Conservation (phyloP, 2,888 invertebrate species). For the Chymomyza caudatula region DNA sequence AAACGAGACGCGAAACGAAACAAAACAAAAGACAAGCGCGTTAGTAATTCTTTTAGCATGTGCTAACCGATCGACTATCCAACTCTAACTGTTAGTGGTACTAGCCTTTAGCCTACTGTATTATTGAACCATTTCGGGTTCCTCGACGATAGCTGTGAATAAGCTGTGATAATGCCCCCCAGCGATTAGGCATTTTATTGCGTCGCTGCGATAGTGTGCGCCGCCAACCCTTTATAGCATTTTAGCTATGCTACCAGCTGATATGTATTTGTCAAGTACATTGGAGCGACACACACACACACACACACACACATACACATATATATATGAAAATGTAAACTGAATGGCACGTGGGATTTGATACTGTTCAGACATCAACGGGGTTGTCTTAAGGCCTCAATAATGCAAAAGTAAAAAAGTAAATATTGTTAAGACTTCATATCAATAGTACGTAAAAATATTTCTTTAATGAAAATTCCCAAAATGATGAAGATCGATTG, state of each 20-base stretch:
- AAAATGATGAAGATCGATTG: background rate
- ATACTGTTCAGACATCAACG: background rate
- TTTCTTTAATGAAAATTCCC: background rate
- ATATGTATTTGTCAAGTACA: slow-evolving; percentile 8
- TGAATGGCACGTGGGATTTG: background rate
- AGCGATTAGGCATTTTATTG: slow-evolving; percentile 49
- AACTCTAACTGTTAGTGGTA: slow-evolving; percentile 33
- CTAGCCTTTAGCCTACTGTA: slow-evolving; percentile 21
- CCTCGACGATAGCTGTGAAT: background rate
- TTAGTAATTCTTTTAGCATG: slow-evolving; percentile 3
- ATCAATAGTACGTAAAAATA: too few species aligned
- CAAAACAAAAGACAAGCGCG: background rate
- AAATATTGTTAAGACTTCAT: background rate
- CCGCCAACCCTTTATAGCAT: background rate
- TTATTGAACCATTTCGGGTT: slow-evolving; percentile 32
- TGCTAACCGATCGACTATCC: slow-evolving; percentile 21
- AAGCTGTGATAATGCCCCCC: slow-evolving; percentile 32
- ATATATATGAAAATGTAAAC: background rate
- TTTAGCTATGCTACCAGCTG: background rate
- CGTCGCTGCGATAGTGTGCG: slow-evolving; percentile 32
- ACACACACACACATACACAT: background rate
- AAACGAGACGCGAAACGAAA: slow-evolving; percentile 16
- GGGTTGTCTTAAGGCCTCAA: background rate
- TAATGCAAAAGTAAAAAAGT: background rate
- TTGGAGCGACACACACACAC: slow-evolving; percentile 12